Base-by-base conservation (phyloP, 1,140 invertebrate species). In the Diuraphis noxia region DNA sequence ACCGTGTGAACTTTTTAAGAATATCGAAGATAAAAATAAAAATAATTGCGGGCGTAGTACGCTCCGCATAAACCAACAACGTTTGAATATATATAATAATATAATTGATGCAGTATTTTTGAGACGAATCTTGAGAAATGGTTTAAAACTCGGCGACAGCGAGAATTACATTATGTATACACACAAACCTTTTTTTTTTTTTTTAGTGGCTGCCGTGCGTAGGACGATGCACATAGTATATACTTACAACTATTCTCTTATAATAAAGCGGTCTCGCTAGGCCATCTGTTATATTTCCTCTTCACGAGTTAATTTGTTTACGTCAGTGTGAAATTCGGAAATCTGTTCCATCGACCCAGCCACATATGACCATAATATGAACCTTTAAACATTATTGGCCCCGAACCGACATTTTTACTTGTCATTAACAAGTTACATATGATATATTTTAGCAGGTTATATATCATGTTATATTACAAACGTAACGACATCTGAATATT, bases 221-320 rank as follows among this genome's bases (percentile, higher is more conserved):
- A 85, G 82, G 82, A 85, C 30, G 82, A 46, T 43, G n/a, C 9
- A 19, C 21, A 84, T 38, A 82, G 38, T n/a, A n/a, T n/a, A n/a
- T n/a, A 41, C 36, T 3, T 63, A 63, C 56, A 72, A 72, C 56
- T n/a, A n/a, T n/a, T 72, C 36, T 82, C 79, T 82, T 41, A 30
- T 25, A 82, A 41, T 82, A n/a, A 41, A 82, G 38, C 7, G 21
- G 38, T 82, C 38, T 82, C 19, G 30, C 5, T 72, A 30, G 19
- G 87, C 87, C 87, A 88, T 88, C 87, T 88, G 87, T 77, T 88
- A 41, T 41, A 19, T 88, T 41, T 88, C 56, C 25, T 88, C 30
- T 63, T n/a, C 87, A 19, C 52, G 56, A n/a, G 52, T 88, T 88
- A 88, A 88, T 88, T 88, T 72, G 87, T 88, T 88, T 72, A 72